These are phyloP conservation scores for Diaphora mendica DNA, from an alignment of 2,888 invertebrate genomes.

Conservation along the genomic window DNA sequence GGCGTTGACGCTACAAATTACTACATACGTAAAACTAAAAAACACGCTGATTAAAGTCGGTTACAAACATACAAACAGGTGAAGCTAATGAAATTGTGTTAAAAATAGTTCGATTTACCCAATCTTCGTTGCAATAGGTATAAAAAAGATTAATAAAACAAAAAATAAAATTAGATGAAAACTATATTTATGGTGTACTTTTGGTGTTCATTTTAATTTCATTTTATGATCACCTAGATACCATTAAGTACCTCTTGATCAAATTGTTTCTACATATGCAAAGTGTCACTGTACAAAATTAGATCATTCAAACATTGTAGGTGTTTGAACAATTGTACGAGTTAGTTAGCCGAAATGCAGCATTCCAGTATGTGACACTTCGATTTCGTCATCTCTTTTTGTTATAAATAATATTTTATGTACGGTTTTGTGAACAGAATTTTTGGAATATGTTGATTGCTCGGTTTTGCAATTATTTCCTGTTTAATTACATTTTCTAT, in stretches of 20 bases:
- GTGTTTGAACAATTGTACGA: conserved; percentile 18
- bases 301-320: conserved; percentile 19
- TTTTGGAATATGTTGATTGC: neutral
- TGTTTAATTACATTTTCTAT: neutral
- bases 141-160: neutral
- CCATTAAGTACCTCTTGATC: neutral
- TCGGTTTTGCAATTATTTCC: neutral
- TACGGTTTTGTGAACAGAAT: conserved; percentile 12
- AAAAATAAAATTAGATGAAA: too few relatives aligned
- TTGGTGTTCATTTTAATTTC: too few relatives aligned
- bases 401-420: conserved; percentile 26
- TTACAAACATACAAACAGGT: too few relatives aligned
- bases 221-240: neutral
- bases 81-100: too few relatives aligned
- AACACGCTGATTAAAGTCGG: too few relatives aligned
- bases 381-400: conserved; percentile 54
- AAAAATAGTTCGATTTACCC: too few relatives aligned
- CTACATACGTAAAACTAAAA: too few relatives aligned
- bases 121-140: neutral
- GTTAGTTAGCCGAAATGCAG: conserved; percentile 29
- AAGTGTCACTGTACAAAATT: conserved; percentile 15
- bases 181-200: too few relatives aligned
- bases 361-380: conserved; percentile 50
- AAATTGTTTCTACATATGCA: conserved; percentile 4
- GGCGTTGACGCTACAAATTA: too few relatives aligned